Conservation (phyloP, 2,797 vertebrate species). For the Cyprinella venusta region DNA sequence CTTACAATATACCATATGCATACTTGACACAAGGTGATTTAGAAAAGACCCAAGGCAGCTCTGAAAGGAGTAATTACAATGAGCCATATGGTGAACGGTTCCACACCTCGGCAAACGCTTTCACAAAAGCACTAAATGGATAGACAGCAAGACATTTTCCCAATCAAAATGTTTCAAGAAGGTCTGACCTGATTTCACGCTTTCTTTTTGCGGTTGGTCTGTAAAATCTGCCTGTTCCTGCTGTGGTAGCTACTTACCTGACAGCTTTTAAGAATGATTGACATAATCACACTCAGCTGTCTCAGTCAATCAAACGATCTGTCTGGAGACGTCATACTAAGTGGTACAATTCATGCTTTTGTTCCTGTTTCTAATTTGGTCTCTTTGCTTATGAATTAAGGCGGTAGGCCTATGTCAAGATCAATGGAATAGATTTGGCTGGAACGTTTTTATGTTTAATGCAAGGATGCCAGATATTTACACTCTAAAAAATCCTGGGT, state of each 20-base stretch:
- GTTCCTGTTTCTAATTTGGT: neutral
- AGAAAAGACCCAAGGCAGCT: constrained; percentile 1
- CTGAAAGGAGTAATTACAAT: constrained; percentile 6
- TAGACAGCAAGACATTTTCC: neutral
- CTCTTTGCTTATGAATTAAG: neutral
- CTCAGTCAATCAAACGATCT: constrained; percentile 28
- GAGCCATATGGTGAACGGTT: neutral
- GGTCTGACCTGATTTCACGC: constrained; percentile 1
- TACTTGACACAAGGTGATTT: constrained; percentile 5
- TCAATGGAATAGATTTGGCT: neutral
- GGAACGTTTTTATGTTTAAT: neutral
- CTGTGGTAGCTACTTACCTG: constrained; percentile 17
- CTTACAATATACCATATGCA: neutral
- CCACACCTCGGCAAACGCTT: neutral
- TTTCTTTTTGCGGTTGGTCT: neutral
- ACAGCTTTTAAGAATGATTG: constrained; percentile 3
- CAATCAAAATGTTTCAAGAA: neutral
- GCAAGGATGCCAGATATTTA: neutral
- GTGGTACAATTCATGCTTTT: neutral
- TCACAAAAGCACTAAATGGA: neutral
- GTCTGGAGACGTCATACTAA: neutral
- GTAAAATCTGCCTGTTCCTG: neutral
- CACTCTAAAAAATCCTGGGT: too few relatives aligned
- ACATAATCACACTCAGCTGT: constrained; percentile 44
- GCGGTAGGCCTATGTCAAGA: neutral